phyloP scores from a whole-genome alignment of 2,888 invertebrate genomes.

The Meghimatium bilineatum region DNA sequence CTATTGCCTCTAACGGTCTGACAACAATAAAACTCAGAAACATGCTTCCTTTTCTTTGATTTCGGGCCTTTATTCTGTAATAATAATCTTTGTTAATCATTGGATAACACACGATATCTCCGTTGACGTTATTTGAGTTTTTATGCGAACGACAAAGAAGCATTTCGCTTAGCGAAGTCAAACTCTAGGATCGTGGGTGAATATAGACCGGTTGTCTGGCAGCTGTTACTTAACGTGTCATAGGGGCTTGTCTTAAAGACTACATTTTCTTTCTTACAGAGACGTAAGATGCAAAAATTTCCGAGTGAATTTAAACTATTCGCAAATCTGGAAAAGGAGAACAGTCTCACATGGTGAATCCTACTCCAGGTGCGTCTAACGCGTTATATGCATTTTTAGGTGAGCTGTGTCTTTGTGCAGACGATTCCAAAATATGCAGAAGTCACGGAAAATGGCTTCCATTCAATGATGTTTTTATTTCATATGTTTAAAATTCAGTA shows the following conservation, averaged over 20 bases:
- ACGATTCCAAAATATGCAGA: constrained; percentile 30
- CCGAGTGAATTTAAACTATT: constrained; percentile 30
- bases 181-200: constrained; percentile 32
- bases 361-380: constrained; percentile 39
- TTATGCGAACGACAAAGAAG: constrained; percentile 63
- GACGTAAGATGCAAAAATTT: constrained; percentile 57
- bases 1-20: constrained; percentile 49
- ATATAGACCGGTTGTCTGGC: constrained; percentile 45
- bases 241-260: constrained; percentile 55
- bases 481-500: constrained; percentile 24
- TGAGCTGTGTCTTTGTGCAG: constrained; percentile 6
- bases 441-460: constrained; percentile 11
- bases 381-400: constrained; percentile 20
- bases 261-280: constrained; percentile 47
- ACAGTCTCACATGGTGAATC: constrained; percentile 27
- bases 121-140: constrained; percentile 54
- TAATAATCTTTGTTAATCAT: constrained; percentile 73
- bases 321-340: constrained; percentile 30
- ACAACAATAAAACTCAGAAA: constrained; percentile 48
- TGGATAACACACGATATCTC: constrained; percentile 69
- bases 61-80: constrained; percentile 71
- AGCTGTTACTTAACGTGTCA: constrained; percentile 57
- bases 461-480: constrained; percentile 19
- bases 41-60: constrained; percentile 60
- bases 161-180: constrained; percentile 47